Base-by-base conservation (phyloP, 1,140 invertebrate species). In the Drosophila athabasca region DNA sequence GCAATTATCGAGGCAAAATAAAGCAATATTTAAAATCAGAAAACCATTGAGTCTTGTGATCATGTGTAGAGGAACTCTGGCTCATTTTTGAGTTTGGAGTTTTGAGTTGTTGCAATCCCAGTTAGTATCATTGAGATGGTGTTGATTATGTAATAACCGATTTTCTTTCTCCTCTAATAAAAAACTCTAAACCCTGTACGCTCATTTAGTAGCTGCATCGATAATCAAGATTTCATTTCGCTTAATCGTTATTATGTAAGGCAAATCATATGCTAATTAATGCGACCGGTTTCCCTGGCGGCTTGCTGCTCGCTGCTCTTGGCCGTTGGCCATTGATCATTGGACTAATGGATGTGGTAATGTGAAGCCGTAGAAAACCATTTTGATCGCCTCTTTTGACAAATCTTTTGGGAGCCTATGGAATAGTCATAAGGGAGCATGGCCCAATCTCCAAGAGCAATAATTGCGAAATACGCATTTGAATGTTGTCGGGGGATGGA, bases 201-300 rank as follows among this genome's bases (percentile, higher is more conserved):
- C 57, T 53, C 65, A 76, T 45, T 76, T 70, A 44, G 62, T 55
- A 48, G 57, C 58, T 53, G 70, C 67, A 64, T 53, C 48, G 24
- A 48, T 64, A 64, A 54, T 60, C 71, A 61, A 57, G 70, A 67
- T 70, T 62, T 67, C 15, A 62, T 66, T 54, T 65, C 68, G 48
- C 44, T n/a, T 52, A 60, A 60, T 60, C 71, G n/a, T 29, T 50
- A 51, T 87, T 77, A 77, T 68, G 74, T 46, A 87, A 87, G 58
- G 53, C 59, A 39, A 75, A 87, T 82, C 69, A 58, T 69, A 78
- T 85, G 82, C 62, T 87, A 87, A 85, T 85, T 68, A 45, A 45
- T 62, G 24, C 39, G 70, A 85, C 82, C 83, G 83, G 82, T 85
- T 87, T 71, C 39, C 19, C 35, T 13, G 11, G 11, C 11, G 5